Evolutionary conservation across 2,888 invertebrate genomes (phyloP).

Genomic region (Tenthredo distinguenda): DNA sequence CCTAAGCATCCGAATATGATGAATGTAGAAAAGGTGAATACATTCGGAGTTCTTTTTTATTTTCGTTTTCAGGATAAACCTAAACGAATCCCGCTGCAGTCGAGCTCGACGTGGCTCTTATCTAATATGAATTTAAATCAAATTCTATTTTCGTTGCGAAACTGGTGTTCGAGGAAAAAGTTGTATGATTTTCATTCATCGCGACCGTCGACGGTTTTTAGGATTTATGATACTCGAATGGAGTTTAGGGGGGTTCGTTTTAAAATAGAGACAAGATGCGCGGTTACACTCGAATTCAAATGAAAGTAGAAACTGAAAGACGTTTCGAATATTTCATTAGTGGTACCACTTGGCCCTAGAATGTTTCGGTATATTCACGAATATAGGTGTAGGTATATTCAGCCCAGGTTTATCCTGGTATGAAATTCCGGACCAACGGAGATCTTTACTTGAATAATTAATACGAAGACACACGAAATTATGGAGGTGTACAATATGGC

Average conservation of each 20-base stretch:
- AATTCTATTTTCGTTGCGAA: not conserved
- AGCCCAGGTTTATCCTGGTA: not conserved
- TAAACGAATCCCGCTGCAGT: not conserved
- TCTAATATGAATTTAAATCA: not conserved
- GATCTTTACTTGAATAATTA: constrained; percentile 24
- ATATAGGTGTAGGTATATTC: not conserved
- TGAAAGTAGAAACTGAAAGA: not conserved
- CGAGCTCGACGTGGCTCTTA: not conserved
- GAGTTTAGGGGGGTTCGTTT: not conserved
- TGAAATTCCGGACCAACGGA: not conserved
- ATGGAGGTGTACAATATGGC: not conserved
- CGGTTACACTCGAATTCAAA: not conserved
- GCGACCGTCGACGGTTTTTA: not conserved
- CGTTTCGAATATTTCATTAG: not conserved
- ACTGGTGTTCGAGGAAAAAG: not conserved
- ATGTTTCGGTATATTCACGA: not conserved
- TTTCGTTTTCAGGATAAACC: not conserved
- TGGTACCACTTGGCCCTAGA: not conserved
- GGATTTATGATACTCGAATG: not conserved
- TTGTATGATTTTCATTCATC: not conserved
- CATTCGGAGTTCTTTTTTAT: not conserved
- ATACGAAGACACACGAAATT: constrained; percentile 20
- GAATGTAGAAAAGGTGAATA: constrained; percentile 4
- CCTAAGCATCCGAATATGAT: not conserved
- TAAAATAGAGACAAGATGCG: not conserved